These are phyloP conservation scores for Plebejus melissa DNA, from an alignment of 2,888 invertebrate species.

Conservation along the genomic window DNA sequence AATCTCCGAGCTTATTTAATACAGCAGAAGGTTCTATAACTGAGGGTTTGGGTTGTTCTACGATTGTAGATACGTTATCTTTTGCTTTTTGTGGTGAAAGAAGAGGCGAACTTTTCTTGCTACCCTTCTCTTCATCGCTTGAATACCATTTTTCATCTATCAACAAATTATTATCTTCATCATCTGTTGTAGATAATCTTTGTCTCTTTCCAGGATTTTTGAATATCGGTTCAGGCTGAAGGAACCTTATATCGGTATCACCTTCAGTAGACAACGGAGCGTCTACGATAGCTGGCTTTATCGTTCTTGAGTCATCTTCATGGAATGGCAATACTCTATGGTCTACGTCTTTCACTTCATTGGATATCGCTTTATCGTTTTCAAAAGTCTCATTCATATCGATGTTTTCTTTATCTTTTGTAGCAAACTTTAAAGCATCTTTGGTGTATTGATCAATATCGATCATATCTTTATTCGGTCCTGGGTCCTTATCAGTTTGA, in stretches of 20 bases:
- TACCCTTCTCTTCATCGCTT: constrained; percentile 85
- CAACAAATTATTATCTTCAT: constrained; percentile 78
- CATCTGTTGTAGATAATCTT: constrained; percentile 75
- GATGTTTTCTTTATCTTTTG: constrained; percentile 71
- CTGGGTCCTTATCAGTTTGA: constrained; percentile 48
- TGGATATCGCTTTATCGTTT: constrained; percentile 49
- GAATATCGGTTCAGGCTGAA: constrained; percentile 68
- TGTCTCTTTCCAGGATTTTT: constrained; percentile 68
- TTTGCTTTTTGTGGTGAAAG: constrained; percentile 54
- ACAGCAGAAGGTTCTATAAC: constrained; percentile 74
- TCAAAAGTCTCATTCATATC: constrained; percentile 65
- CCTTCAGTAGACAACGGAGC: constrained; percentile 50
- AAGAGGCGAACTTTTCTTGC: constrained; percentile 60
- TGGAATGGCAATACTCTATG: constrained; percentile 70
- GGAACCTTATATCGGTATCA: constrained; percentile 71
- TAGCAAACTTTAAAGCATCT: constrained; percentile 73
- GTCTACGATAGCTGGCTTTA: constrained; percentile 44
- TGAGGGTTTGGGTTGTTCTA: constrained; percentile 60
- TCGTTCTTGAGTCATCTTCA: constrained; percentile 51
- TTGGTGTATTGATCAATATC: constrained; percentile 77
- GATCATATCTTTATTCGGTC: constrained; percentile 62
- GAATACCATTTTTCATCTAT: constrained; percentile 87
- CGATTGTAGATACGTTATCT: constrained; percentile 48
- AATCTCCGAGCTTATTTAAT: constrained; percentile 82
- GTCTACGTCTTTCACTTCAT: constrained; percentile 69